Evolutionary conservation across 1,140 invertebrate species (phyloP).

Genomic region (Habropoda laboriosa): DNA sequence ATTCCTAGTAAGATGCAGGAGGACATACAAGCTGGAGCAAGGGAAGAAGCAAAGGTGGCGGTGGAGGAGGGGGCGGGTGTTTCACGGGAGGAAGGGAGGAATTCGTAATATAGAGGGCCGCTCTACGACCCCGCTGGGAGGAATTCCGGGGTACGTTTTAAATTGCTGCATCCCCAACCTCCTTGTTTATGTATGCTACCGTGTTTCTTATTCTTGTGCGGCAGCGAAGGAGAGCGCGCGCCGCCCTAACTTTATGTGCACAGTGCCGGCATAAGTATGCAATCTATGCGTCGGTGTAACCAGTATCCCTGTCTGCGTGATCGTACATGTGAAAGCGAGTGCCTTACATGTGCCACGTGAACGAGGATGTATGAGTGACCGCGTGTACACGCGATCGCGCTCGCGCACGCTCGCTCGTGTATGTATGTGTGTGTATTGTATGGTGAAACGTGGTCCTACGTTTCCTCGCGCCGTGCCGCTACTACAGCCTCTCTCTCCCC

Average conservation of each 20-base stretch:
- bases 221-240: conserved; percentile 70
- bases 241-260: conserved; percentile 79
- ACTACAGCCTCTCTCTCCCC: conserved; percentile 46
- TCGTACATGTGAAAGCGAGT: conserved; percentile 34
- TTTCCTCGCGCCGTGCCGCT: conserved; percentile 58
- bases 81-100: conserved; percentile 68
- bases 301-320: conserved; percentile 46
- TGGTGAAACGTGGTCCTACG: conserved; percentile 74
- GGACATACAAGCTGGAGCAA: conserved; percentile 55
- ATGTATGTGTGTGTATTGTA: conserved; percentile 72
- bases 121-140: conserved; percentile 81
- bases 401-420: conserved; percentile 35
- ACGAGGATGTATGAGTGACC: conserved; percentile 39
- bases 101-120: conserved; percentile 82
- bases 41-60: conserved; percentile 20
- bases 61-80: neutral
- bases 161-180: conserved; percentile 83
- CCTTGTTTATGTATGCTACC: conserved; percentile 82
- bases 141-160: conserved; percentile 83
- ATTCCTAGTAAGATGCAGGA: conserved; percentile 67
- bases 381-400: conserved; percentile 32
- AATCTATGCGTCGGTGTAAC: conserved; percentile 70
- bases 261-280: conserved; percentile 79
- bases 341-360: neutral
- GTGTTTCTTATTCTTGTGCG: conserved; percentile 83